Evolutionary conservation across 2,113 vertebrate species (phyloP).

Genomic region (Formicarius rufipectus): DNA sequence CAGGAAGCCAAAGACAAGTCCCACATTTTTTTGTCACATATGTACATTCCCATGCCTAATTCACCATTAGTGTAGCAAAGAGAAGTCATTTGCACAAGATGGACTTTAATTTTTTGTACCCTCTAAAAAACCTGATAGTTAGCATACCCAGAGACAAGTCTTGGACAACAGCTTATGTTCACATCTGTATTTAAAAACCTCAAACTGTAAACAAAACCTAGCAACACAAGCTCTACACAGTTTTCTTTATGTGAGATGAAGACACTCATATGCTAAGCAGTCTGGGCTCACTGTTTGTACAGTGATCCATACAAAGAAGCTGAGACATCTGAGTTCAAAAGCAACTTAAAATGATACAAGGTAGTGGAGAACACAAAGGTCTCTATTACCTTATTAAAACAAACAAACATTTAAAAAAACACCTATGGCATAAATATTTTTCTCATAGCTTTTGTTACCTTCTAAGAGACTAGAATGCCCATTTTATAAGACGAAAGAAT

Average conservation of each 20-base stretch:
- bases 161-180: background rate
- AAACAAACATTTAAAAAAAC: background rate
- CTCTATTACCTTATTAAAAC: background rate
- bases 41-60: background rate
- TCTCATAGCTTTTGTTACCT: background rate
- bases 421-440: background rate
- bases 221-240: background rate
- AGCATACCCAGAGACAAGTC: background rate
- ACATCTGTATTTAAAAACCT: background rate
- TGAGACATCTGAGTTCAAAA: background rate
- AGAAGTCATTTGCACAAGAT: background rate
- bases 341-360: background rate
- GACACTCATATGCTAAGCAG: background rate
- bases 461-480: background rate
- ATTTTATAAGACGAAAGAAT: background rate
- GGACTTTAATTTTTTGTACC: accelerated
- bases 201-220: background rate
- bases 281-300: background rate
- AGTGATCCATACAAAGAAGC: background rate
- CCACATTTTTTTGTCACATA: background rate
- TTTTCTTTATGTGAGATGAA: background rate
- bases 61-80: background rate
- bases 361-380: background rate
- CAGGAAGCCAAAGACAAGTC: background rate
- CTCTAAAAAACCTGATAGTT: background rate